These are phyloP conservation scores for Scaptomyza pallida DNA, from an alignment of 1,140 invertebrate genomes.

Conservation along the genomic window DNA sequence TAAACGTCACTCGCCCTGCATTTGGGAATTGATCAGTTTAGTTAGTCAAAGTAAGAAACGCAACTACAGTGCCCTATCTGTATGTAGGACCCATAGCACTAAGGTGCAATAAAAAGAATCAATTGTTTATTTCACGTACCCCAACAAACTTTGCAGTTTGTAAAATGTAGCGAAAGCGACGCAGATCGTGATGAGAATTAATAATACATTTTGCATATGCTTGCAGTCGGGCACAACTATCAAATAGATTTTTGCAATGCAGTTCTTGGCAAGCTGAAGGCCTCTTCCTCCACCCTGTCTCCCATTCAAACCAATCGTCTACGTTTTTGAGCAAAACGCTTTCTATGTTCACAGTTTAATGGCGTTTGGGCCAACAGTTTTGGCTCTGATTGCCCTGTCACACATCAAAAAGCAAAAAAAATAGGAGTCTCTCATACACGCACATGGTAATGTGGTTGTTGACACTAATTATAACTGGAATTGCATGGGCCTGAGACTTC, in stretches of 20 bases:
- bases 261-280: constrained; percentile 62
- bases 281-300: constrained; percentile 14
- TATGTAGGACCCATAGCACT: constrained; percentile 34
- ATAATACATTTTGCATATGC: constrained; percentile 9
- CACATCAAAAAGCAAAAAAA: constrained; percentile 51
- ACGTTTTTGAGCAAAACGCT: constrained; percentile 29
- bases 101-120: constrained; percentile 68
- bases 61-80: constrained; percentile 21
- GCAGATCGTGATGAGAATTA: constrained; percentile 69
- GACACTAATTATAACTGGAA: constrained; percentile 82
- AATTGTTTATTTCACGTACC: constrained; percentile 13
- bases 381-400: constrained; percentile 65
- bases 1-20: too few species aligned
- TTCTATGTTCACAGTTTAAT: constrained; percentile 61
- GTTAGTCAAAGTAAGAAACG: too few species aligned
- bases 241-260: constrained; percentile 24
- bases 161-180: constrained; percentile 66
- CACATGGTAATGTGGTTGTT: constrained; percentile 79
- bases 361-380: constrained; percentile 73
- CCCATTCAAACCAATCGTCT: constrained; percentile 20
- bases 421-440: constrained; percentile 12
- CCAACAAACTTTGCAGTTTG: constrained; percentile 22
- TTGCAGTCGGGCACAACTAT: neutral
- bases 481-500: constrained; percentile 50
- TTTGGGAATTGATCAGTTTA: too few species aligned